These are phyloP conservation scores for Aricia artaxerxes DNA, from an alignment of 2,888 invertebrate genomes.

Conservation along the genomic window DNA sequence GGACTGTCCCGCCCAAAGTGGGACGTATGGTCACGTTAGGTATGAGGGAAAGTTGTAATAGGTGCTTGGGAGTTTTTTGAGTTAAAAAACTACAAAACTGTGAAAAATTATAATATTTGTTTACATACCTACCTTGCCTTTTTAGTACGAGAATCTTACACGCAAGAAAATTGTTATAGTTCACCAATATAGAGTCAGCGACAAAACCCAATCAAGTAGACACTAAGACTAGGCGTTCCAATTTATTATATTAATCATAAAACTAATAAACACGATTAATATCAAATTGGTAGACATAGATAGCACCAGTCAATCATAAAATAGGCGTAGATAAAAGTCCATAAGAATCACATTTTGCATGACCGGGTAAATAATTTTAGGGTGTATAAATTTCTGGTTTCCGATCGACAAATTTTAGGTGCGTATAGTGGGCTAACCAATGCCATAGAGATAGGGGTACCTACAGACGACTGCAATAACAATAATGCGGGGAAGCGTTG, in stretches of 20 bases:
- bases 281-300: background rate
- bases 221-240: background rate
- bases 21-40: no score
- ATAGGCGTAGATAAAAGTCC: background rate
- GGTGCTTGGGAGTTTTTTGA: background rate
- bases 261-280: background rate
- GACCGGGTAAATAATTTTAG: conserved; percentile 23
- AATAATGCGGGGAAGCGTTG: conserved; percentile 77
- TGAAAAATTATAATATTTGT: background rate
- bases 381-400: conserved; percentile 40
- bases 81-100: background rate
- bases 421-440: conserved; percentile 66
- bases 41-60: no score
- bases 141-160: no score
- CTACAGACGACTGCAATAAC: conserved; percentile 71
- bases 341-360: conserved; percentile 15
- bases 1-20: no score
- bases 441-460: conserved; percentile 60
- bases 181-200: background rate
- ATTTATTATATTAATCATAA: background rate
- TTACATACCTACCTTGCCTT: no score
- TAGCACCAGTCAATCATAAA: background rate
- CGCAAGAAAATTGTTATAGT: background rate
- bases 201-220: background rate
- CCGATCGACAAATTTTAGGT: conserved; percentile 48